A percentile compares a stretch with the other conserved stretches of the same genome.
Evolutionary conservation across 2,797 vertebrate species (phyloP).

Genomic region (Lacerta viridis): DNA sequence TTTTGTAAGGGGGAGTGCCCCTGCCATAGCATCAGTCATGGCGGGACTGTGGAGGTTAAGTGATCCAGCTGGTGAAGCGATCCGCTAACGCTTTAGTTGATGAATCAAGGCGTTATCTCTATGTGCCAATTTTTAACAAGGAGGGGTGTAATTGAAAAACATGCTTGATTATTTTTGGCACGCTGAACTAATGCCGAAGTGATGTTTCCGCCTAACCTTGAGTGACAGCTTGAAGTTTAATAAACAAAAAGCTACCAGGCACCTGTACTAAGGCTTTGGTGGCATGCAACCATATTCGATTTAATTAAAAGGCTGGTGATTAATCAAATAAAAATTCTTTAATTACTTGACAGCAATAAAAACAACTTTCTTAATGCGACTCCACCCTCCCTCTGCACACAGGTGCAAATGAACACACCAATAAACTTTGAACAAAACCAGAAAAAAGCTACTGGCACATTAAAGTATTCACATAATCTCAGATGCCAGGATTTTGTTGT

Average conservation of each 20-base stretch:
- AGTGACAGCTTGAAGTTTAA: not conserved
- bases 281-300: not conserved
- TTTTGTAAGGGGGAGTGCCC: not conserved
- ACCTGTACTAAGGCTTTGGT: not conserved
- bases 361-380: slow-evolving; percentile 3
- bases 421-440: not conserved
- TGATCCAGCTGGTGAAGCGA: too few relatives aligned
- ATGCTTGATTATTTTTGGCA: not conserved
- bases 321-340: slow-evolving; percentile 8
- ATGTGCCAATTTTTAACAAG: not conserved
- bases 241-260: not conserved
- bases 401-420: not conserved
- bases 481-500: not conserved
- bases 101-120: not conserved
- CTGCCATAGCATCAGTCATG: not conserved
- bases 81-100: not conserved
- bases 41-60: not conserved
- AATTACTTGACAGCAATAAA: slow-evolving; percentile 12
- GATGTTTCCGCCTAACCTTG: not conserved
- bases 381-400: not conserved
- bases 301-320: slow-evolving; percentile 19
- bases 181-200: not conserved
- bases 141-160: not conserved
- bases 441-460: not conserved
- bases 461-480: not conserved